These are phyloP conservation scores for Lutjanus erythropterus DNA, from an alignment of 2,113 vertebrate genomes.

Conservation along the genomic window DNA sequence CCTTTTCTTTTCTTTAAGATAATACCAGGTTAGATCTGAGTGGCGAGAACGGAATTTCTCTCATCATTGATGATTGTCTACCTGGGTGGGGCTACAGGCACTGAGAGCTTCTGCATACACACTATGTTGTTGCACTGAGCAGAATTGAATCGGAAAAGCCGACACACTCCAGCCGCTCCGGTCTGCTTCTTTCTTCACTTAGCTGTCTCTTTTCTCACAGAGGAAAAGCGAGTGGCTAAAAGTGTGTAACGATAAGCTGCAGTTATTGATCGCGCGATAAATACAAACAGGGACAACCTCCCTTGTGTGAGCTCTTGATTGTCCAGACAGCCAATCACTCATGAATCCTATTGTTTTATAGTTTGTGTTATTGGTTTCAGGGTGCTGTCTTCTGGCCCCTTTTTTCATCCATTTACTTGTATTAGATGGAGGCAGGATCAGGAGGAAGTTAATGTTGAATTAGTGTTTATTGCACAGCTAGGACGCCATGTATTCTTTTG, in stretches of 20 bases:
- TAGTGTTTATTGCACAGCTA: neutral
- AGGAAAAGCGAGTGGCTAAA: no score
- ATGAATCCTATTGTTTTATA: neutral
- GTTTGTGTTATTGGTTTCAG: no score
- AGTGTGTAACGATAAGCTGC: neutral
- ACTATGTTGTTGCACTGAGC: no score
- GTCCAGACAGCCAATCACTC: neutral
- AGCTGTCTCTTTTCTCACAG: no score
- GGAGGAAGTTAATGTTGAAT: neutral
- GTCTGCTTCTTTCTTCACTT: no score
- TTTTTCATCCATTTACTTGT: neutral
- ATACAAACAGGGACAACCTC: neutral
- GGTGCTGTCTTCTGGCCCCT: no score
- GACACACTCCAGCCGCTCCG: no score
- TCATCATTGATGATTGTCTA: conserved; percentile 21
- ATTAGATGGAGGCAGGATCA: no score
- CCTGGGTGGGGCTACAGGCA: neutral
- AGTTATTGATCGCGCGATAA: neutral
- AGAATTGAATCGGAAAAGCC: no score
- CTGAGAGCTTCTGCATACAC: neutral
- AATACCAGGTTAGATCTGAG: neutral
- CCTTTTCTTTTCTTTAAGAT: neutral
- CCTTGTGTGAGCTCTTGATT: neutral
- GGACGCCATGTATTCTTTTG: no score
- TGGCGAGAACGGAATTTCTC: neutral